phyloP scores from a whole-genome alignment of 2,113 vertebrate genomes.

The Thymallus thymallus region DNA sequence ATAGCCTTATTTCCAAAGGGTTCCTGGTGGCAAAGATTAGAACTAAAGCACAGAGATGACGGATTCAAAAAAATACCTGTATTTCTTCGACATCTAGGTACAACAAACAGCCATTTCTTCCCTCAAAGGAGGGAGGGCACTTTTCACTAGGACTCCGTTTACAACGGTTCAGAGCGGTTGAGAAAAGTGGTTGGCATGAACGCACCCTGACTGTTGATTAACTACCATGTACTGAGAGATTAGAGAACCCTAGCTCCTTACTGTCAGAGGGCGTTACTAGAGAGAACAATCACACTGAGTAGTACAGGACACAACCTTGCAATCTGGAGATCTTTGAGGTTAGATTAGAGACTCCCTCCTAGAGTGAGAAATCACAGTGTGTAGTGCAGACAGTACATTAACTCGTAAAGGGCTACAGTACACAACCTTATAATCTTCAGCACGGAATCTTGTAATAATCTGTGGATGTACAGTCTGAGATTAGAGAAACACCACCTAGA shows the following conservation, averaged over 20 bases:
- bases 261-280: constrained; percentile 51
- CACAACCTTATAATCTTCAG: too few relatives aligned
- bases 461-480: too few relatives aligned
- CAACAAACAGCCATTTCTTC: too few relatives aligned
- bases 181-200: constrained; percentile 59
- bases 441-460: too few relatives aligned
- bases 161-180: constrained; percentile 28
- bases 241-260: constrained; percentile 55
- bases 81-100: too few relatives aligned
- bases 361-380: neutral
- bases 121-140: too few relatives aligned
- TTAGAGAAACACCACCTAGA: too few relatives aligned
- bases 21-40: too few relatives aligned
- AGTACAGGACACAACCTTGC: constrained; percentile 30
- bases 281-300: constrained; percentile 10
- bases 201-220: constrained; percentile 71
- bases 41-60: too few relatives aligned
- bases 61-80: too few relatives aligned
- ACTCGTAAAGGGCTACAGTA: too few relatives aligned
- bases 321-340: neutral
- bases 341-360: neutral
- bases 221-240: constrained; percentile 59
- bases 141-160: constrained; percentile 2
- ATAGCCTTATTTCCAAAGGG: too few relatives aligned
- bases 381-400: neutral